phyloP scores from a whole-genome alignment of 2,888 invertebrate genomes.

The Lamellibrachia satsuma region DNA sequence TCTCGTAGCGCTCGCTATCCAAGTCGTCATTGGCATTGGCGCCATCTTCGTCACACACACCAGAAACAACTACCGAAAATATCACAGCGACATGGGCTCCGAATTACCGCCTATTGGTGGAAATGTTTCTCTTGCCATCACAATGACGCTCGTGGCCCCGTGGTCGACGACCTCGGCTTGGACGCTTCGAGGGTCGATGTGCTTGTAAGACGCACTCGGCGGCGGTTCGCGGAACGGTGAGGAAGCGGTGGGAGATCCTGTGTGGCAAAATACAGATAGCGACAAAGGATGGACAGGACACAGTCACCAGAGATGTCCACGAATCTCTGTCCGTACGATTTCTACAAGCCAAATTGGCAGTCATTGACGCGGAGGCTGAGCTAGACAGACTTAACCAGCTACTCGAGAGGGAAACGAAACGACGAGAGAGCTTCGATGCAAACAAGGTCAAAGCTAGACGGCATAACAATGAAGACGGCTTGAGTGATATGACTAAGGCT shows the following conservation, averaged over 20 bases:
- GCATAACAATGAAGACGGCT: neutral
- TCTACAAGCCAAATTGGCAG: neutral
- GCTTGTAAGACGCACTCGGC: neutral
- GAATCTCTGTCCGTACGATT: neutral
- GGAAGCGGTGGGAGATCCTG: neutral
- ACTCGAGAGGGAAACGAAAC: neutral
- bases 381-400: neutral
- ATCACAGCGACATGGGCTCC: neutral
- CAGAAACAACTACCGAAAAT: slow-evolving; percentile 17
- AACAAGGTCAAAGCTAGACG: neutral
- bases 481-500: neutral
- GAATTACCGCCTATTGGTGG: neutral
- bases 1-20: neutral
- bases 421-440: neutral
- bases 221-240: neutral
- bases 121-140: neutral
- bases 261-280: neutral
- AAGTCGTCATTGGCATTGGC: slow-evolving; percentile 18
- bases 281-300: neutral
- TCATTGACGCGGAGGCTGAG: neutral
- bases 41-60: slow-evolving; percentile 21
- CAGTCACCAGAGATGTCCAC: neutral
- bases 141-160: neutral
- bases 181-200: neutral
- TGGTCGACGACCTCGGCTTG: neutral